These are phyloP conservation scores for Cetoscarus ocellatus DNA, from an alignment of 2,797 vertebrate genomes.

Conservation along the genomic window DNA sequence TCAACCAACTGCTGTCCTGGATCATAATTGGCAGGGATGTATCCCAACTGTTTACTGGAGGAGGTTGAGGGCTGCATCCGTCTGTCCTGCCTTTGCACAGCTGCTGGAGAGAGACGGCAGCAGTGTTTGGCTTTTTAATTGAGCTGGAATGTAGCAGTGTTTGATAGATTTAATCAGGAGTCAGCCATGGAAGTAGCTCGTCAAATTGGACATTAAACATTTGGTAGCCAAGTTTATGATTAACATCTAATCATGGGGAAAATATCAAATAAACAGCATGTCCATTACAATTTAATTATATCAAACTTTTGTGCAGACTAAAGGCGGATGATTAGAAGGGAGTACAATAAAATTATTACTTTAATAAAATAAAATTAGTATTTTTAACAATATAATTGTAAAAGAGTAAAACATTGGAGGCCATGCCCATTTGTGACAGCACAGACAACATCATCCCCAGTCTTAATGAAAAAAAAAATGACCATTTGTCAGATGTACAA, in stretches of 20 bases:
- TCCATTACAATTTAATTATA: too few species aligned
- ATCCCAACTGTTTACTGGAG: slow-evolving; percentile 37
- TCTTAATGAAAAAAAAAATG: too few species aligned
- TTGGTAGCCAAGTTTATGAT: background rate
- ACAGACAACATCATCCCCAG: too few species aligned
- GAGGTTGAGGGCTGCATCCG: slow-evolving; percentile 44
- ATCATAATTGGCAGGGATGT: slow-evolving; percentile 45
- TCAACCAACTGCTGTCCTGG: slow-evolving; percentile 35
- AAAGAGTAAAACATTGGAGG: too few species aligned
- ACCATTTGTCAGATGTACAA: too few species aligned
- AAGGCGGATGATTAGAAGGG: too few species aligned
- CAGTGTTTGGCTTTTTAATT: slow-evolving; percentile 63
- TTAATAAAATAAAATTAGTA: too few species aligned
- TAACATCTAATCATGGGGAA: background rate
- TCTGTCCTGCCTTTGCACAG: slow-evolving; percentile 64
- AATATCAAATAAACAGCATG: slow-evolving; percentile 16
- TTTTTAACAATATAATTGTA: too few species aligned
- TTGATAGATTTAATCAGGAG: slow-evolving; percentile 37
- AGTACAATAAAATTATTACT: too few species aligned
- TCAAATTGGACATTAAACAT: slow-evolving; percentile 30
- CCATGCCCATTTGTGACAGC: too few species aligned
- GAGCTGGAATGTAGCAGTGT: slow-evolving; percentile 32
- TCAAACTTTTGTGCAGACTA: too few species aligned
- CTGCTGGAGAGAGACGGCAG: slow-evolving; percentile 40
- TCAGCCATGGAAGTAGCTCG: slow-evolving; percentile 15